phyloP scores from a whole-genome alignment of 2,888 invertebrate species.

The Ernsta delagoae region DNA sequence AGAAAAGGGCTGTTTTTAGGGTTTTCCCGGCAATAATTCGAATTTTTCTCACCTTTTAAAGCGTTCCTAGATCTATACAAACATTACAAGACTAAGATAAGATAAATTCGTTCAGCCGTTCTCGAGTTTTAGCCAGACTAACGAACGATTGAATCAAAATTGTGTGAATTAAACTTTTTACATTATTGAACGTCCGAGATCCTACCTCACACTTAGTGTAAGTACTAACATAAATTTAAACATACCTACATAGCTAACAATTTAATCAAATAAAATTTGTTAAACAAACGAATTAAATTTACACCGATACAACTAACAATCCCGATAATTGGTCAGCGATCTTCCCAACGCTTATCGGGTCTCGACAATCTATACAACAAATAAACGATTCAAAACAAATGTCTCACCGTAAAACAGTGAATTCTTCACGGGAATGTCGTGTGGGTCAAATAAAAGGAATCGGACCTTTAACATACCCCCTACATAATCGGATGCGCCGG shows the following conservation, averaged over 20 bases:
- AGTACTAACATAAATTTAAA: too few relatives aligned
- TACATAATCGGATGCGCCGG: conserved; percentile 78
- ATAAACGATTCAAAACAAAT: conserved; percentile 56
- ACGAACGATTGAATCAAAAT: too few relatives aligned
- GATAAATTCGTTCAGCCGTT: too few relatives aligned
- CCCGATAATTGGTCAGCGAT: conserved; percentile 45
- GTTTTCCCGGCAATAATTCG: too few relatives aligned
- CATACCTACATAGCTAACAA: background rate
- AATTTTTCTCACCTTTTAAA: too few relatives aligned
- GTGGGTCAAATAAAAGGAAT: conserved; percentile 80
- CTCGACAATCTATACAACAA: conserved; percentile 49
- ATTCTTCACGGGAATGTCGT: conserved; percentile 65
- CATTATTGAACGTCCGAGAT: too few relatives aligned
- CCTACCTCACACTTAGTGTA: too few relatives aligned
- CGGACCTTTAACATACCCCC: conserved; percentile 60
- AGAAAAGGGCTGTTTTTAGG: too few relatives aligned
- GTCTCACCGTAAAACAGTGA: conserved; percentile 67
- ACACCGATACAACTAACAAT: conserved; percentile 41
- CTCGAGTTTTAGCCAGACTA: too few relatives aligned
- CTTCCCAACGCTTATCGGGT: conserved; percentile 42
- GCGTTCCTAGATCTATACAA: too few relatives aligned
- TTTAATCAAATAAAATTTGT: background rate
- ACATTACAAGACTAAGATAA: too few relatives aligned
- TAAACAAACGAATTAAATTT: conserved; percentile 4
- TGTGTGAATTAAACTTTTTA: too few relatives aligned